phyloP scores from a whole-genome alignment of 1,140 invertebrate genomes.

The Heliconius hermathena region DNA sequence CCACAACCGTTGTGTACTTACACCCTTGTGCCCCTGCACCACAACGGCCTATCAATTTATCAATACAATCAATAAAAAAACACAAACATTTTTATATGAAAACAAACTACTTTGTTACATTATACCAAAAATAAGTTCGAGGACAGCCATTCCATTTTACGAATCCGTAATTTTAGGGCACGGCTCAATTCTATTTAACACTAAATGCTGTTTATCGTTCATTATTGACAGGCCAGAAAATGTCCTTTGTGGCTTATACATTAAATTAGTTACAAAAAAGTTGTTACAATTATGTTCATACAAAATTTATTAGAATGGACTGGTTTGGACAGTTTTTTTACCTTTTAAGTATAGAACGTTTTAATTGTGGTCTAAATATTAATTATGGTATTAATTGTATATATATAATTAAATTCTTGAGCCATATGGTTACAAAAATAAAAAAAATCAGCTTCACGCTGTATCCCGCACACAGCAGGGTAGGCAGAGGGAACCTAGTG shows the following conservation, averaged over 20 bases:
- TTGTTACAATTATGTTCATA: constrained; percentile 15
- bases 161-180: constrained; percentile 33
- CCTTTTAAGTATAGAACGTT: not conserved
- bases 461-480: no score
- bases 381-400: not conserved
- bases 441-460: no score
- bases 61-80: no score
- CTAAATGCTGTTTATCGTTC: constrained; percentile 20
- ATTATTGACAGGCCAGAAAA: constrained; percentile 21
- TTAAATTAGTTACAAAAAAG: constrained; percentile 27
- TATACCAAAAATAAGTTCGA: constrained; percentile 26
- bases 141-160: constrained; percentile 31
- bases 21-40: no score
- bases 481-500: no score
- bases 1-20: no score
- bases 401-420: not conserved
- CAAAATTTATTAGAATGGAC: constrained; percentile 3
- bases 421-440: not conserved
- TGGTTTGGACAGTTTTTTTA: not conserved
- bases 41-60: no score
- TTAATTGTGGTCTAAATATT: constrained; percentile 2
- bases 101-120: not conserved
- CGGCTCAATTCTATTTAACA: constrained; percentile 27
- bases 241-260: constrained; percentile 13
- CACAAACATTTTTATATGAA: constrained; percentile 2